These are phyloP conservation scores for Thinocorus orbignyianus DNA, from an alignment of 2,113 vertebrate genomes.

Conservation along the genomic window DNA sequence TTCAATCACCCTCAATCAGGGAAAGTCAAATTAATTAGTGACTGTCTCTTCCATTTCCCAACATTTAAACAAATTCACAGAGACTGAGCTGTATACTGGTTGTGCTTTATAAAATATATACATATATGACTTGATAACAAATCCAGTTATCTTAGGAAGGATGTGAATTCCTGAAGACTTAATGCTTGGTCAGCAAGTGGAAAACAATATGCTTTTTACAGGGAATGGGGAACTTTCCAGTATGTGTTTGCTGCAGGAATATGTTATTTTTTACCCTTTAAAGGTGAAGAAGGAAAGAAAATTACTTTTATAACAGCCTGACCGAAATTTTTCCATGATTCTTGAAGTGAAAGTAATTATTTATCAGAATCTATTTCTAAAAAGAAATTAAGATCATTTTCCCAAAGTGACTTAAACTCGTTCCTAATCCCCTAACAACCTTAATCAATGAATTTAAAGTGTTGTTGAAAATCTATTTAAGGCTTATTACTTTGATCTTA, in stretches of 20 bases:
- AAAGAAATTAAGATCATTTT: not conserved
- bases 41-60: not conserved
- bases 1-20: not conserved
- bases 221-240: not conserved
- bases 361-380: not conserved
- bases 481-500: not conserved
- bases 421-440: not conserved
- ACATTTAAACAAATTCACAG: not conserved
- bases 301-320: not conserved
- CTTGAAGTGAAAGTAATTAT: not conserved
- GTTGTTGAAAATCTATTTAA: not conserved
- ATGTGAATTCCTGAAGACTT: not conserved
- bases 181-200: not conserved
- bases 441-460: not conserved
- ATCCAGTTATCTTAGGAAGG: not conserved
- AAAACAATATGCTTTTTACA: not conserved
- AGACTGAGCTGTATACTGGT: not conserved
- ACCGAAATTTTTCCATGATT: not conserved
- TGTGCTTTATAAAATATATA: not conserved
- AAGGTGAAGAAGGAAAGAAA: not conserved
- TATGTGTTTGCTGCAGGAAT: not conserved
- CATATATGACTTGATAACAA: not conserved
- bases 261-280: not conserved
- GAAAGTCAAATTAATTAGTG: not conserved
- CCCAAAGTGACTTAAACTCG: not conserved